These are phyloP conservation scores for Neosilurus mollespiculum DNA, from an alignment of 2,797 vertebrate genomes.

Conservation along the genomic window DNA sequence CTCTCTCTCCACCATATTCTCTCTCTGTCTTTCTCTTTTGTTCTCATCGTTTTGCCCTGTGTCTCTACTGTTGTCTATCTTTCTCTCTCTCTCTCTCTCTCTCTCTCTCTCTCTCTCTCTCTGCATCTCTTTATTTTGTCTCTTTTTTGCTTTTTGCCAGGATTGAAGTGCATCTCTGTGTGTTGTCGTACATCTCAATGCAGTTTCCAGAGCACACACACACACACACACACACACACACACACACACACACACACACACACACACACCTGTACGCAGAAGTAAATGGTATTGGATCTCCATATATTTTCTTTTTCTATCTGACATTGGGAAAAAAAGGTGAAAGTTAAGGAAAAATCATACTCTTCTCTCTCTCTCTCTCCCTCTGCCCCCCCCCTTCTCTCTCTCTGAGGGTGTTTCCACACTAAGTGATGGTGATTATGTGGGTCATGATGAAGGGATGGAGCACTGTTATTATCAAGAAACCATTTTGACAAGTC, in stretches of 20 bases:
- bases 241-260: background rate
- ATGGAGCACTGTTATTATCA: constrained; percentile 69
- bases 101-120: background rate
- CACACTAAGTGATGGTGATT: constrained; percentile 67
- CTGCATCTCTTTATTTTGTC: background rate
- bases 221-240: background rate
- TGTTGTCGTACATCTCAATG: constrained; percentile 66
- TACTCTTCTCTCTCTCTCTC: background rate
- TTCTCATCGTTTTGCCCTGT: too few relatives aligned
- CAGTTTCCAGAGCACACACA: constrained; percentile 38
- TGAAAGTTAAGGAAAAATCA: too few relatives aligned
- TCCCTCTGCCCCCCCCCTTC: too few relatives aligned
- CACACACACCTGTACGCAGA: background rate
- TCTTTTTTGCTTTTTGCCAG: constrained; percentile 46
- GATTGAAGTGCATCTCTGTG: constrained; percentile 52
- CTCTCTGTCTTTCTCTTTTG: too few relatives aligned
- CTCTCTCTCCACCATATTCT: too few relatives aligned
- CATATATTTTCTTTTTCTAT: background rate
- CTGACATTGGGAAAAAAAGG: background rate
- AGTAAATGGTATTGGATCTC: background rate
- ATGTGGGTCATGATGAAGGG: constrained; percentile 68
- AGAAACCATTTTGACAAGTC: constrained; percentile 66
- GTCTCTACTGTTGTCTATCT: too few relatives aligned
- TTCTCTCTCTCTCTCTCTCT: background rate
- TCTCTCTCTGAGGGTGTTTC: constrained; percentile 58